These are phyloP conservation scores for Ciconia maguari DNA, from an alignment of 2,113 vertebrate genomes.

Conservation along the genomic window DNA sequence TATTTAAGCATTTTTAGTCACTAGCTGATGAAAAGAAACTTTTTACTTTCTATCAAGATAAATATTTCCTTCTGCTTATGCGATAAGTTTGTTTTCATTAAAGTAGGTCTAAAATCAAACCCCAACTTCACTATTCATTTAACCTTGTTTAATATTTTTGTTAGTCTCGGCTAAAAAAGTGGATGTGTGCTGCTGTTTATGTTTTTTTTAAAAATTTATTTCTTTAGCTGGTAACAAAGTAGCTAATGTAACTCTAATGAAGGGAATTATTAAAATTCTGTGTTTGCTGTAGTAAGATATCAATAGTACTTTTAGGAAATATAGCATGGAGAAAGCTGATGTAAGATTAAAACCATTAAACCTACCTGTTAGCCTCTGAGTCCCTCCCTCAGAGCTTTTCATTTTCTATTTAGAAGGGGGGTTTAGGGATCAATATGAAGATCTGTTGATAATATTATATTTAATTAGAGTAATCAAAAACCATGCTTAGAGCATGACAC, in stretches of 20 bases:
- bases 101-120: neutral
- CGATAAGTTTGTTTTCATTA: neutral
- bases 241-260: neutral
- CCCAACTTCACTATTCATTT: neutral
- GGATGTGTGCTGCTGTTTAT: neutral
- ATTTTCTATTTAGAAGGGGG: conserved; percentile 68
- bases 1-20: neutral
- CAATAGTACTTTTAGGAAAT: conserved; percentile 21
- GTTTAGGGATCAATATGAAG: conserved; percentile 75
- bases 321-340: conserved; percentile 12
- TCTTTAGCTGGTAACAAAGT: neutral
- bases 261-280: neutral
- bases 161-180: neutral
- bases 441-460: conserved; percentile 79
- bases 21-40: neutral
- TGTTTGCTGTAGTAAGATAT: neutral
- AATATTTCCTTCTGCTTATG: neutral
- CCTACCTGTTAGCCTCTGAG: conserved; percentile 36
- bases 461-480: conserved; percentile 84
- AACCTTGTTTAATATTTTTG: neutral
- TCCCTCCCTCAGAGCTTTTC: conserved; percentile 55
- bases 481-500: conserved; percentile 73
- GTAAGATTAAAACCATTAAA: conserved; percentile 54
- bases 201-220: too few relatives aligned
- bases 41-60: neutral